These are phyloP conservation scores for Takifugu ocellatus DNA, from an alignment of 2,797 vertebrate species.

Conservation along the genomic window DNA sequence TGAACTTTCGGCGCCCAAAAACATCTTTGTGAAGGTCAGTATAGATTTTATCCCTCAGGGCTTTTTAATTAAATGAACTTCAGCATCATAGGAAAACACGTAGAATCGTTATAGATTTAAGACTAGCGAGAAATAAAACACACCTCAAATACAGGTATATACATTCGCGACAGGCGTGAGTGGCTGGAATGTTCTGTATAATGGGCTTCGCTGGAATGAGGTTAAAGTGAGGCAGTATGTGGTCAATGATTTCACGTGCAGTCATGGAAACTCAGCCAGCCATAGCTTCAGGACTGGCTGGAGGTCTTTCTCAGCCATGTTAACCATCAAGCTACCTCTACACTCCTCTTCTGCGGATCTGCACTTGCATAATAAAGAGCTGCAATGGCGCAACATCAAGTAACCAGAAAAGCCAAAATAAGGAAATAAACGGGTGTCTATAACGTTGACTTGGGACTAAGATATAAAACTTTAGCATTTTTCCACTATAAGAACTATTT, in stretches of 20 bases:
- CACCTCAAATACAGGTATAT: no score
- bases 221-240: background rate
- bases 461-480: background rate
- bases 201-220: no score
- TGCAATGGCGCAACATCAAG: constrained; percentile 9
- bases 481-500: background rate
- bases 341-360: constrained; percentile 17
- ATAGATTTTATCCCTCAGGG: constrained; percentile 48
- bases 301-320: constrained; percentile 3
- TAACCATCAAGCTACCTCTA: constrained; percentile 6
- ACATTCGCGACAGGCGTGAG: no score
- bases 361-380: constrained; percentile 14
- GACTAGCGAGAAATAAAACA: no score
- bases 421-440: constrained; percentile 44
- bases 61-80: constrained; percentile 47
- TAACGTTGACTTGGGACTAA: constrained; percentile 27
- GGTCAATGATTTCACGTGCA: background rate
- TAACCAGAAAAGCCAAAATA: constrained; percentile 23
- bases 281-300: constrained; percentile 1
- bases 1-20: constrained; percentile 26
- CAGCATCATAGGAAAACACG: constrained; percentile 33
- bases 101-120: background rate
- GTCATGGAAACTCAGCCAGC: constrained; percentile 12
- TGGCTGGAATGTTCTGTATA: no score
- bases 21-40: constrained; percentile 29